Evolutionary conservation across 64 coral and sea anemone species (phyloP).

Genomic region (Stylophora pistillata): DNA sequence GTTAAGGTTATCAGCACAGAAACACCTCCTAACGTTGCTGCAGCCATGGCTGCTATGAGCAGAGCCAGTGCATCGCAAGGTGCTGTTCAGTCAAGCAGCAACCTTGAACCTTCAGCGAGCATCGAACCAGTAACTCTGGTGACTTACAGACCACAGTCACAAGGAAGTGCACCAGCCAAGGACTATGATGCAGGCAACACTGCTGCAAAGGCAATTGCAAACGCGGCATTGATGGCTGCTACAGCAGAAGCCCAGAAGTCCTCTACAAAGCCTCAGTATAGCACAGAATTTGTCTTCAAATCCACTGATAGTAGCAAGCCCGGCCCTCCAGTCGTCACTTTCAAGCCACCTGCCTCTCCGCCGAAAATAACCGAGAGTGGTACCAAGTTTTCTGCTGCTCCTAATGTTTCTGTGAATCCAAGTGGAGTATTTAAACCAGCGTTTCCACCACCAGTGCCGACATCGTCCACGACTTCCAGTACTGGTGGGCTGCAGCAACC

Average conservation of each 20-base stretch:
- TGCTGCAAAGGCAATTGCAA: constrained; percentile 40
- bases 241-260: constrained; percentile 44
- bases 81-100: constrained; percentile 28
- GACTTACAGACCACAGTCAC: constrained; percentile 22
- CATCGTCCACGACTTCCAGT: background rate
- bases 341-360: constrained; percentile 39
- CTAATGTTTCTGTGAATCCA: constrained; percentile 66
- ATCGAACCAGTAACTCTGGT: constrained; percentile 59
- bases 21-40: constrained; percentile 16
- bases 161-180: background rate
- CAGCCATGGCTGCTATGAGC: constrained; percentile 54
- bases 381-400: background rate
- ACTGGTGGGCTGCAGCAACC: constrained; percentile 4
- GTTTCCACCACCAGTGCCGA: constrained; percentile 7
- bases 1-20: constrained; percentile 10
- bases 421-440: constrained; percentile 8
- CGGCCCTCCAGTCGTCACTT: constrained; percentile 57
- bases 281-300: constrained; percentile 64
- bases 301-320: constrained; percentile 21
- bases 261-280: constrained; percentile 46
- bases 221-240: constrained; percentile 47
- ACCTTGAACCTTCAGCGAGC: constrained; percentile 53
- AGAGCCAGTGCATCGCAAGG: constrained; percentile 17
- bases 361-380: background rate
- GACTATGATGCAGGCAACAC: background rate